Evolutionary conservation across 92 coral and sea anemone species (phyloP), one percentile per base, ranked within the genome.

Genomic region (Scolanthus callimorphus): DNA sequence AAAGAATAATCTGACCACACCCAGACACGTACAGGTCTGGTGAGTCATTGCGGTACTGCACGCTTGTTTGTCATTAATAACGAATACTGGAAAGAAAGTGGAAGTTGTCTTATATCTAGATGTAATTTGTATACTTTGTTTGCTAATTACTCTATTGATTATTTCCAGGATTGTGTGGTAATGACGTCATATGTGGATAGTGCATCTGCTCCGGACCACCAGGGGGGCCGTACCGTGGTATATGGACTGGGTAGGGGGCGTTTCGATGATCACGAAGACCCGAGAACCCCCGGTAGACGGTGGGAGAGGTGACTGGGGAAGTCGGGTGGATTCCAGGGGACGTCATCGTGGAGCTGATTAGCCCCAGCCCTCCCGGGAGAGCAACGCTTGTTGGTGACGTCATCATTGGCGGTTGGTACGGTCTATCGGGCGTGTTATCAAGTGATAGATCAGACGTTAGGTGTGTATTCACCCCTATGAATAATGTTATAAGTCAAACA

Each of bases 321-420:
- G 85, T 78, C 6, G 85, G 85, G 51, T 78, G 85, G 27, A 54
- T 67, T 51, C 55, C 70, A 2, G 85, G 79, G 29, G 85, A 78
- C 23, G 64, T 20, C 38, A 26, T 30, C 1, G 79, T 70, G 25
- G 78, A 68, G 48, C 65, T 71, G 11, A 63, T 55, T 26, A 78
- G 44, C 25, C 74, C 85, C 31, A 73, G 59, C 44, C 73, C 76
- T 43, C 73, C 71, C 24, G 79, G 73, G 74, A 57, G 60, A 25
- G 61, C 55, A 30, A 51, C 64, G 27, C 60, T 74, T 49, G 77
- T 60, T 20, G 79, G 62, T 47, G 85, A 78, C 47, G 85, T 55
- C 59, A 78, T 61, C 29, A 68, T 49, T 2, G 79, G 79, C 27
- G 69, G 73, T 15, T 50, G 41, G 27, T 68, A 68, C 19, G 64